Base-by-base conservation (phyloP, 2,888 invertebrate species). In the Nezara viridula region DNA sequence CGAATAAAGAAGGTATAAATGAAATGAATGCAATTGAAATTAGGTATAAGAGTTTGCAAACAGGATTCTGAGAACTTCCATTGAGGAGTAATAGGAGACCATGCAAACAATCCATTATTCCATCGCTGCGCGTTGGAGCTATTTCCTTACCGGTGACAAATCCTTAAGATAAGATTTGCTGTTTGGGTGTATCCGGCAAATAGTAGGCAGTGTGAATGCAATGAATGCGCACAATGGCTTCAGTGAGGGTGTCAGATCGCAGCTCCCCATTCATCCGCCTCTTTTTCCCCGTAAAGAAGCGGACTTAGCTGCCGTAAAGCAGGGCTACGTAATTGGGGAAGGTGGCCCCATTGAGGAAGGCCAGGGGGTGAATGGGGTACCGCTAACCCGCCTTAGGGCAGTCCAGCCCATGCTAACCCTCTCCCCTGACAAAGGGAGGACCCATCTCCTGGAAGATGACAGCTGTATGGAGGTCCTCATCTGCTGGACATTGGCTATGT, bases 261-360 rank as follows among this genome's bases (percentile, higher is more conserved):
- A 81, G 44, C n/a, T 24, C 44, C 0, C 81, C 81, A 81, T 81
- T 81, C 44, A 81, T 0, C 21, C 6, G 4, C 7, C 40, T 81
- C 44, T 81, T 81, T 47, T 81, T 81, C 81, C 44, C 81, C 81
- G 81, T 81, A 81, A 81, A 81, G 81, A 81, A 81, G 81, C 44
- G 81, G 81, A 81, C 66, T 73, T 73, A 73, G 66, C 32, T 24
- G 66, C 32, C 37, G 32, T 73, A 73, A 32, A 37, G 81, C 21
- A 7, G 40, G 86, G 81, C 73, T 52, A 55, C 87, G 81, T 88
- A 89, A 89, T 87, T 89, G 90, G 89, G 89, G 73, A 89, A 86
- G 89, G 86, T 49, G 40, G 89, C 40, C 73, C 89, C 87, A 89
- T 88, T 86, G 89, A 52, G 49, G 88, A 47, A 85, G 88, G 2